Evolutionary conservation across 2,888 invertebrate genomes (phyloP).

Genomic region (Falcaria lacertinaria): DNA sequence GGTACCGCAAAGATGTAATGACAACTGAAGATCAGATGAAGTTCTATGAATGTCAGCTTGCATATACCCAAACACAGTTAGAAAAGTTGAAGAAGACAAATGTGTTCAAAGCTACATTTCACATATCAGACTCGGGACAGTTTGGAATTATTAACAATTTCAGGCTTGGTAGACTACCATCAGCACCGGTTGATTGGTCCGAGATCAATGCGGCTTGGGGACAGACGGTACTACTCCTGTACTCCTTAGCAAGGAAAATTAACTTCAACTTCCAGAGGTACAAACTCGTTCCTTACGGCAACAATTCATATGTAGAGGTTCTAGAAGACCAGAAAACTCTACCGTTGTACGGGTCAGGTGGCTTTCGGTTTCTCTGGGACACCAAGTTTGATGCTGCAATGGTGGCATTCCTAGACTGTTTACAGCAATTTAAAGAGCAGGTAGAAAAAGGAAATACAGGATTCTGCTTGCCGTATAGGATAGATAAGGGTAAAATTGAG

Average conservation of each 20-base stretch:
- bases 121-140: slow-evolving; percentile 97
- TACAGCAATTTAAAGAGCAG: slow-evolving; percentile 96
- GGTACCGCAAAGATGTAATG: slow-evolving; percentile 90
- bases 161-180: slow-evolving; percentile 94
- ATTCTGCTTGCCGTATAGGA: slow-evolving; percentile 94
- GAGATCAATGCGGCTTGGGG: slow-evolving; percentile 99
- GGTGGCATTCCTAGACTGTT: slow-evolving; percentile 97
- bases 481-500: slow-evolving; percentile 96
- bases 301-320: slow-evolving; percentile 96
- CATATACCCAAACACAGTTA: slow-evolving; percentile 91
- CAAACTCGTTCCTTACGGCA: slow-evolving; percentile 96
- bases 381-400: slow-evolving; percentile 96
- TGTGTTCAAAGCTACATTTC: slow-evolving; percentile 98
- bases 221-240: slow-evolving; percentile 94
- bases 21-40: slow-evolving; percentile 90
- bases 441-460: slow-evolving; percentile 93
- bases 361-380: slow-evolving; percentile 96
- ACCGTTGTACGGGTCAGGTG: slow-evolving; percentile 94
- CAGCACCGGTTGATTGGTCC: slow-evolving; percentile 97
- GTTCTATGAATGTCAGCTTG: slow-evolving; percentile 88
- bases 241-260: slow-evolving; percentile 94
- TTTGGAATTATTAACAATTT: slow-evolving; percentile 99
- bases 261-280: slow-evolving; percentile 93
- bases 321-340: slow-evolving; percentile 87
- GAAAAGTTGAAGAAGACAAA: slow-evolving; percentile 96